Conservation (phyloP, 2,797 vertebrate genomes). For the Syngnathus acus region DNA sequence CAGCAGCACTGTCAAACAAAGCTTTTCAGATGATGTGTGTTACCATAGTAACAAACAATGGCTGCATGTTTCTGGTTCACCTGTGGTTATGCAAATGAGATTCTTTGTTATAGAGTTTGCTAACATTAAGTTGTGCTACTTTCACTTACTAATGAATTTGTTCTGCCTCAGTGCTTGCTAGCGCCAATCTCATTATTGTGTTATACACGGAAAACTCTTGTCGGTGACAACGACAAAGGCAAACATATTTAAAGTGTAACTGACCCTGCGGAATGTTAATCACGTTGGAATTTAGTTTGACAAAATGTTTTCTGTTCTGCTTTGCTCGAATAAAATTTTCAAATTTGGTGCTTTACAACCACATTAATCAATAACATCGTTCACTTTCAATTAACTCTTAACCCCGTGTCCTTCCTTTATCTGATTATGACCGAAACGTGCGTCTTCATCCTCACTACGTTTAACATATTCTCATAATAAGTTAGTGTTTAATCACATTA, state of each 20-base stretch:
- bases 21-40: slow-evolving; percentile 38
- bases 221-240: neutral
- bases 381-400: neutral
- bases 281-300: neutral
- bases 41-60: slow-evolving; percentile 36
- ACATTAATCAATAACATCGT: neutral
- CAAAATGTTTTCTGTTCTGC: neutral
- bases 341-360: neutral
- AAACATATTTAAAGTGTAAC: neutral
- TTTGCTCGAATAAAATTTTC: neutral
- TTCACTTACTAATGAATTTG: slow-evolving; percentile 31
- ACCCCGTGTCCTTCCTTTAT: neutral
- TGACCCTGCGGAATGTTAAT: neutral
- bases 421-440: slow-evolving; percentile 4
- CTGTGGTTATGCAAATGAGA: neutral
- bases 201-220: neutral
- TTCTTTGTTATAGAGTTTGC: slow-evolving; percentile 19
- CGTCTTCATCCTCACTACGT: neutral
- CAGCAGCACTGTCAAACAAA: slow-evolving; percentile 30
- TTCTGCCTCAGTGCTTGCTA: slow-evolving; percentile 18
- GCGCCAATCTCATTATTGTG: neutral
- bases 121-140: slow-evolving; percentile 40
- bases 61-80: slow-evolving; percentile 6
- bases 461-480: slow-evolving; percentile 6
- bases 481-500: slow-evolving; percentile 7